Evolutionary conservation across 2,888 invertebrate species (phyloP).

Genomic region (Drosophila multiciliata): DNA sequence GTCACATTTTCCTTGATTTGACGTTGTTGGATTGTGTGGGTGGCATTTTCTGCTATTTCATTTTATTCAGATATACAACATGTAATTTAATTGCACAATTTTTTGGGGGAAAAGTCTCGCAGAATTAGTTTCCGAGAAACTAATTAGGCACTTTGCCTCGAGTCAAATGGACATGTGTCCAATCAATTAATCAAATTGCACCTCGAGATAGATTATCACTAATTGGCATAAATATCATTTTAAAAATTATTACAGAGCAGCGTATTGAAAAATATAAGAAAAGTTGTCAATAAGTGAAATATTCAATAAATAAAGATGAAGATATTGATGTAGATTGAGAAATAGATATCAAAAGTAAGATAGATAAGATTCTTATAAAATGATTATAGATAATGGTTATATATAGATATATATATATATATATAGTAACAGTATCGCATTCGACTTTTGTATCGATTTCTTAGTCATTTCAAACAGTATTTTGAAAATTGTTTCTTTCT

Average conservation of each 20-base stretch:
- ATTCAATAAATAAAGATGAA: not conserved
- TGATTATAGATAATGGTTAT: not conserved
- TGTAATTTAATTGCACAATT: constrained; percentile 48
- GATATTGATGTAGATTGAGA: not conserved
- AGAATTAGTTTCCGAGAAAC: constrained; percentile 14
- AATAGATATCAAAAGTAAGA: too few relatives aligned
- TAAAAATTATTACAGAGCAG: not conserved
- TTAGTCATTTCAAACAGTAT: not conserved
- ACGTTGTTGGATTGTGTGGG: constrained; percentile 15
- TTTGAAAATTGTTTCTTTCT: not conserved
- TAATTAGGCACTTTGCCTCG: constrained; percentile 50
- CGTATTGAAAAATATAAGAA: not conserved
- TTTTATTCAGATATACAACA: constrained; percentile 3
- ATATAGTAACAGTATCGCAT: not conserved
- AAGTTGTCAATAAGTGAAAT: constrained; percentile 1
- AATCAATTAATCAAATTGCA: constrained; percentile 48
- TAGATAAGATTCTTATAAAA: too few relatives aligned
- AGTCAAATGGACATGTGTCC: constrained; percentile 46
- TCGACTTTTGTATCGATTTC: not conserved
- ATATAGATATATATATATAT: not conserved
- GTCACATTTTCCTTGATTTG: constrained; percentile 23
- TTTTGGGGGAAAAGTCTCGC: constrained; percentile 16
- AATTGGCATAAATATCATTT: constrained; percentile 25
- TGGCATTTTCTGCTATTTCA: constrained; percentile 1
- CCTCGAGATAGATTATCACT: constrained; percentile 2